Evolutionary conservation across 2,113 vertebrate species (phyloP), one percentile per base, ranked within the genome.

Genomic region (Osmerus mordax): DNA sequence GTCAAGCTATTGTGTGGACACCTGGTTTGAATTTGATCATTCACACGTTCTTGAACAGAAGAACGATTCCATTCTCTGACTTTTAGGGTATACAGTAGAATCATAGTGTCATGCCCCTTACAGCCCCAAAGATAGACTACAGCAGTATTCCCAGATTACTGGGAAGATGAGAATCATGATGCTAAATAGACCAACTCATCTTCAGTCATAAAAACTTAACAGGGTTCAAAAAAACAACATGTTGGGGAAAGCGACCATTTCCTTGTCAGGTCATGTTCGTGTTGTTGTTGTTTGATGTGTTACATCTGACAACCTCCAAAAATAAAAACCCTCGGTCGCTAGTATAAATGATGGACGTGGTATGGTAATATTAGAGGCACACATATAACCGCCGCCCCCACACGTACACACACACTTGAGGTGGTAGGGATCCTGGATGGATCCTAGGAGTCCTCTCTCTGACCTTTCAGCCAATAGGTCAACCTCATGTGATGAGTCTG

Each of bases 231-330:
- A 47, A 47, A 47, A 47, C 41, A 8, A 47, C 41, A 47, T 9
- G 5, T 47, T 47, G 41, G 41, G 41, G 9, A 47, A 47, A 47
- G 41, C 41, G 7, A 9, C 41, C 41, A 47, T 47, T 47, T 47
- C 7, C 41, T 47, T 47, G 41, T 47, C 41, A 47, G 41, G 41
- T 47, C 41, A n/a, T 77, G 58, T 77, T 67, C 29, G 16, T 81
- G 70, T 71, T 74, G 72, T 68, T 62, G 69, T 73, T 62, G 68
- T 21, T 76, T 67, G 65, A n/a, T 56, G 29, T 65, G 25, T 54
- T 73, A 79, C 80, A 84, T 85, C 84, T 89, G 87, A 86, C 67
- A 53, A 15, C 62, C 0, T 25, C 86, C 77, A 82, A 75, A 77
- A 89, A 90, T 87, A 90, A 86, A 82, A 77, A 56, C 68, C 18